Evolutionary conservation across 1,140 invertebrate genomes (phyloP), one percentile per base, ranked within the genome.

Genomic region (Melitaea cinxia): DNA sequence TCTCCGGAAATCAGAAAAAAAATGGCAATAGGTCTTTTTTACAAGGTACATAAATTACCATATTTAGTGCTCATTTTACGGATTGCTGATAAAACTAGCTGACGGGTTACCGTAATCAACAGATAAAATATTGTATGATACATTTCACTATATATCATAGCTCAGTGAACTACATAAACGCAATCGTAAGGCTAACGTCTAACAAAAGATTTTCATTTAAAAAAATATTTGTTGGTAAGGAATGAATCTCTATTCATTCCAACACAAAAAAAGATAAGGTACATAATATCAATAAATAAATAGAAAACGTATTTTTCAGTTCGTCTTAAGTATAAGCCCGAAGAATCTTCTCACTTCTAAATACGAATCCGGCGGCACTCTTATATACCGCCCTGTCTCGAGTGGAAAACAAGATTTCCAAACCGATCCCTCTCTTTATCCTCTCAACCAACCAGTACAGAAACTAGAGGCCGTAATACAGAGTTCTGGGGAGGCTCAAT

Each of bases 381-480:
- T 93, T 1, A 74, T 95, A 2, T 64, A 91, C 4, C 91, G 95
- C 5, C 92, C 92, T 3, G 60, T 96, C 0, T 96, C 95, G 0
- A 92, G 89, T 1, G 95, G 95, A 4, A 91, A 88, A 37, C 95
- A 96, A 69, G 91, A 89, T 19, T 97, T 92, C 71, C 93, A 95
- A 55, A 94, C 93, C 0, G 92, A 95, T 72, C 87, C 93, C 50
- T 87, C 92, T 1, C 65, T 94, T 21, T 96, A 93, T 89, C 96
- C 96, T 4, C 74, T 97, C 0, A 95, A 93, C 68, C 89, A 97
- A 80, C 94, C 96, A 0, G 75, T 96, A 0, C 92, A 93, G 3
- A 97, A 97, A 83, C 73, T 95, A 9, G 95, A 96, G 80, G 93
- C 93, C 0, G 73, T 93, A 0, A 92, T 94, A 30, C 96, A 96